A percentile compares a stretch with the other conserved stretches of the same genome.
Evolutionary conservation across 2,797 vertebrate species (phyloP).

Genomic region (Coregonus sp.): DNA sequence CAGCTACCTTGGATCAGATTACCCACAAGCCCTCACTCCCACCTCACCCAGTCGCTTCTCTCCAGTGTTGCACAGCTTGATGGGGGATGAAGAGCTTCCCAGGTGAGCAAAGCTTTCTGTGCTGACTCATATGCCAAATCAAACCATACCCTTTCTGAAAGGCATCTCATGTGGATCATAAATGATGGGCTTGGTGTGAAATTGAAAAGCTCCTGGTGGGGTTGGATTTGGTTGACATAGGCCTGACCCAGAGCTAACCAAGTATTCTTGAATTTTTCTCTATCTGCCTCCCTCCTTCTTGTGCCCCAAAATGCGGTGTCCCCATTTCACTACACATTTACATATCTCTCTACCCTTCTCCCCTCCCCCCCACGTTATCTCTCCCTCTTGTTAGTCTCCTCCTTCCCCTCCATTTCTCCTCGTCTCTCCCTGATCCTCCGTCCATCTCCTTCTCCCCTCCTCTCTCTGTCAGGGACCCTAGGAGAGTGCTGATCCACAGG

Average conservation of each 20-base stretch:
- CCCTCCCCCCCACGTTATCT: not conserved
- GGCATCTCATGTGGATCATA: not conserved
- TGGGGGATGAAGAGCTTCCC: slow-evolving; percentile 87
- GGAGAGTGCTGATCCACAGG: slow-evolving; percentile 87
- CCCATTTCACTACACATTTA: not conserved
- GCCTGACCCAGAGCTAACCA: slow-evolving; percentile 1
- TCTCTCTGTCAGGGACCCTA: slow-evolving; percentile 78
- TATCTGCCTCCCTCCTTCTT: not conserved
- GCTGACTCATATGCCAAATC: not conserved
- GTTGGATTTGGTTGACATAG: not conserved
- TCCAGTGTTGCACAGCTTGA: slow-evolving; percentile 87
- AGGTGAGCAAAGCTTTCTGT: slow-evolving; percentile 62
- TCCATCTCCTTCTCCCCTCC: not conserved
- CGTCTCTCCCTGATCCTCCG: not conserved
- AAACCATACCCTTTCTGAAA: not conserved
- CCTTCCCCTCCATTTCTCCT: not conserved
- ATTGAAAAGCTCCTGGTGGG: not conserved
- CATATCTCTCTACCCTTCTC: not conserved
- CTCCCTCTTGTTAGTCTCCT: not conserved
- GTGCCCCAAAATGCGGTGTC: not conserved
- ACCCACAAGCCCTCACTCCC: slow-evolving; percentile 90
- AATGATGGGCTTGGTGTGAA: not conserved
- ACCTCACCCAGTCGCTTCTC: slow-evolving; percentile 91
- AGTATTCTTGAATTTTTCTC: not conserved
- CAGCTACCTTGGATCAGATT: slow-evolving; percentile 89